Percentiles rank a stretch among this genome's conserved stretches.
Conservation (phyloP, 2,888 invertebrate species). For the Parthenolecanium corni region DNA sequence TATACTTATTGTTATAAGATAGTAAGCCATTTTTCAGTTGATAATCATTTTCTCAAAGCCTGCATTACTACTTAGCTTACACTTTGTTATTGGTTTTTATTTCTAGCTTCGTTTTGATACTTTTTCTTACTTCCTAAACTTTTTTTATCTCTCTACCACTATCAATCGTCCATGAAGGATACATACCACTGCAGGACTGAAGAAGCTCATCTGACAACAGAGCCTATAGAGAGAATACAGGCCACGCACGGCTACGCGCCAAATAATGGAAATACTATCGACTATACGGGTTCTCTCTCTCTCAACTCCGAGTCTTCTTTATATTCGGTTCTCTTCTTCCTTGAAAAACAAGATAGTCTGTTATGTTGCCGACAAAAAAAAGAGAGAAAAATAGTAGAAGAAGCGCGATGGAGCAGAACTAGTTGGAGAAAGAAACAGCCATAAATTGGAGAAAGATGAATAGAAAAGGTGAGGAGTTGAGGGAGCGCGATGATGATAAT, state of each 20-base stretch:
- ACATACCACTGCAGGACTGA: slow-evolving; percentile 4
- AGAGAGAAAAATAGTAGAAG: slow-evolving; percentile 4
- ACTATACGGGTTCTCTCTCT: background rate
- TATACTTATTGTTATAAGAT: too few species aligned
- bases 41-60: too few species aligned
- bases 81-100: too few species aligned
- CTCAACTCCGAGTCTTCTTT: background rate
- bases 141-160: too few species aligned
- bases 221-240: slow-evolving; percentile 8
- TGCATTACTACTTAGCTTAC: too few species aligned
- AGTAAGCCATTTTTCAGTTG: too few species aligned
- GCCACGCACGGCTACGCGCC: slow-evolving; percentile 26
- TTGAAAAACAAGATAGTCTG: slow-evolving; percentile 26
- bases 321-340: slow-evolving; percentile 22
- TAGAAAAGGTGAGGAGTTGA: background rate
- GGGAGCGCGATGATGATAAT: slow-evolving; percentile 16
- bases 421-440: slow-evolving; percentile 11
- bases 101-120: too few species aligned
- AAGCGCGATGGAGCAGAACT: slow-evolving; percentile 25
- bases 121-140: too few species aligned
- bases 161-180: background rate
- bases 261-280: slow-evolving; percentile 19
- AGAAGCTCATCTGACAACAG: slow-evolving; percentile 15
- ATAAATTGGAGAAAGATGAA: slow-evolving; percentile 11
- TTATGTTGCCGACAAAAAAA: slow-evolving; percentile 17